Evolutionary conservation across 2,113 vertebrate genomes (phyloP).

Genomic region (Pogona vitticeps): DNA sequence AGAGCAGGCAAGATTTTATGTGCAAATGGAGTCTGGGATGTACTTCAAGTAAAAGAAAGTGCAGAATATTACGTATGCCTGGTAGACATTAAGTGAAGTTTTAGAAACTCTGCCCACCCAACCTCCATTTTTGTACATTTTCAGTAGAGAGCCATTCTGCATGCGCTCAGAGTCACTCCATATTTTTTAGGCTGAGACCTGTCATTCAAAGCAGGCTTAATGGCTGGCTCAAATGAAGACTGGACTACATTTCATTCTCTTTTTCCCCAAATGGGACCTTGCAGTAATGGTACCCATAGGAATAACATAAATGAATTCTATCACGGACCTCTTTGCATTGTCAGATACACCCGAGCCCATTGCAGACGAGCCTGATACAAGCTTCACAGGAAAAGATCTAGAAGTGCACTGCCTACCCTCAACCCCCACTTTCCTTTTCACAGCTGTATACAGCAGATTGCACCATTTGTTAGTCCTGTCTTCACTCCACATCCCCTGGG

Average conservation of each 20-base stretch:
- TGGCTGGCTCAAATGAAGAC: background rate
- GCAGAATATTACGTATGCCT: no score
- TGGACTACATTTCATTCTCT: background rate
- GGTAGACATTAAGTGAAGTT: no score
- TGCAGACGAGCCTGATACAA: slow-evolving; percentile 6
- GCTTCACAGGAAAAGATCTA: background rate
- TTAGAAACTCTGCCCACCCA: background rate
- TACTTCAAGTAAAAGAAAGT: background rate
- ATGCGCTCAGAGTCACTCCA: background rate
- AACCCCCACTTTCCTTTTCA: background rate
- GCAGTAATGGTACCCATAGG: background rate
- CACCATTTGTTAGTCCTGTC: slow-evolving; percentile 62
- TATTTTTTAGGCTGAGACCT: background rate
- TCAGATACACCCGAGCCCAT: background rate
- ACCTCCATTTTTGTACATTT: no score
- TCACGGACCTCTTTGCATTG: slow-evolving; percentile 16
- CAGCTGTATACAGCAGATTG: slow-evolving; percentile 40
- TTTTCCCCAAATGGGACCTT: background rate
- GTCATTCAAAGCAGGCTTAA: background rate
- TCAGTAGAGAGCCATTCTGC: background rate
- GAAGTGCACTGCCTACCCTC: background rate
- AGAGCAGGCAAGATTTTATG: background rate
- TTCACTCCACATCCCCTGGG: slow-evolving; percentile 37
- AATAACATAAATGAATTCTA: background rate
- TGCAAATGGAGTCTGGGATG: background rate